Evolutionary conservation across 2,888 invertebrate species (phyloP), one percentile per base, ranked within the genome.

Genomic region (Noctua janthina): DNA sequence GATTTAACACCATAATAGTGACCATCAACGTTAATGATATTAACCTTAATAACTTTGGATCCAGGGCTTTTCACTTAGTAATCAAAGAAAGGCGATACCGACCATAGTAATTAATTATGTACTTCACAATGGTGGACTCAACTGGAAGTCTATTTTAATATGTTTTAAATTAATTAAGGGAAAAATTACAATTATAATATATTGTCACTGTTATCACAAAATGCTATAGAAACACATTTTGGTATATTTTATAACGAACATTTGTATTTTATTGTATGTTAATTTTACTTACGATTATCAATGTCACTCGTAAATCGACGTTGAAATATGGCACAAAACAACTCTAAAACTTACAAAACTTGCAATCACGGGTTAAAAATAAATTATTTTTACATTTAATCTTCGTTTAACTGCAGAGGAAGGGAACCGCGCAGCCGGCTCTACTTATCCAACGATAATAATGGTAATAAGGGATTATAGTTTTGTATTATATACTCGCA

Each of bases 401-500:
- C 0, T 13, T 8, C 2, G 7, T 39, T 29, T 29, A 6, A 35
- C n/a, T 35, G 20, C 5, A 20, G 15, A 29, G 35, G 54, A 46
- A 56, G 23, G 39, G 4, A 20, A 59, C 23, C 43, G 17, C 49
- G 66, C 46, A 35, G 29, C 54, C 13, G 56, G 2, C 59, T 66
- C 54, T 10, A 51, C 5, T 8, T 54, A 56, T 59, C n/a, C 35
- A 17, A 35, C 43, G n/a, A 71, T 72, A 51, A 82, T 46, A 74
- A 77, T 68, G 23, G 23, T 39, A 74, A 74, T 46, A 59, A 46
- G 59, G 15, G 66, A 72, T 83, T 68, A 76, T 29, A 54, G 39
- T 64, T 72, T 59, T 72, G 35, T 68, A 35, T 66, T 80, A 85
- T 70, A 67, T 85, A 84, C 39, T 68, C 23, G 20, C 35, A 35